Percentiles rank a stretch among this genome's conserved stretches.
Evolutionary conservation across 2,113 vertebrate genomes (phyloP).

Genomic region (Rhinoptilus africanus): DNA sequence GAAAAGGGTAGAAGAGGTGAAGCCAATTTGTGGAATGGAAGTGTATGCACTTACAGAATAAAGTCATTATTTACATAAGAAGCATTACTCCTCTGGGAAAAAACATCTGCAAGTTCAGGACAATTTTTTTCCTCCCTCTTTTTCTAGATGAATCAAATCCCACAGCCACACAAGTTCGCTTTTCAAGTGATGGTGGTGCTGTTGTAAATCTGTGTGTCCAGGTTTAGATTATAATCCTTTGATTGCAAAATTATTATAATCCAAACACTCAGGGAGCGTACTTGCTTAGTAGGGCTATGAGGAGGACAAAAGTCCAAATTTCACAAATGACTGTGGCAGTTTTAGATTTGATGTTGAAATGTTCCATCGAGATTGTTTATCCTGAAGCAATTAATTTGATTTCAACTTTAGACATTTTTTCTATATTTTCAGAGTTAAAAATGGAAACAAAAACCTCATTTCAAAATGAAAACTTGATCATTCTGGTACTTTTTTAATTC

Average conservation of each 20-base stretch:
- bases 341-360: not conserved
- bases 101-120: not conserved
- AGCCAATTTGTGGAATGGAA: slow-evolving; percentile 12
- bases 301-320: not conserved
- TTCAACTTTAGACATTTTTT: not conserved
- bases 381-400: not conserved
- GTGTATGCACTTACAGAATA: not conserved
- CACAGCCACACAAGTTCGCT: not conserved
- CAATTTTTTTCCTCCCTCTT: not conserved
- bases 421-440: not conserved
- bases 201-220: not conserved
- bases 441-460: not conserved
- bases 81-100: not conserved
- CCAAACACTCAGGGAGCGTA: not conserved
- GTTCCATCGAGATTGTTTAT: not conserved
- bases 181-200: not conserved
- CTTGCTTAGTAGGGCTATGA: not conserved
- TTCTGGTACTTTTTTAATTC: not conserved
- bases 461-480: not conserved
- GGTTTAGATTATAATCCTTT: not conserved
- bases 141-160: not conserved
- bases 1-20: slow-evolving; percentile 1
- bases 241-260: not conserved
- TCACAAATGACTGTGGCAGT: not conserved
- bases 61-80: slow-evolving; percentile 20